Conservation (phyloP, 2,888 invertebrate genomes). For the Lamellibrachia satsuma region DNA sequence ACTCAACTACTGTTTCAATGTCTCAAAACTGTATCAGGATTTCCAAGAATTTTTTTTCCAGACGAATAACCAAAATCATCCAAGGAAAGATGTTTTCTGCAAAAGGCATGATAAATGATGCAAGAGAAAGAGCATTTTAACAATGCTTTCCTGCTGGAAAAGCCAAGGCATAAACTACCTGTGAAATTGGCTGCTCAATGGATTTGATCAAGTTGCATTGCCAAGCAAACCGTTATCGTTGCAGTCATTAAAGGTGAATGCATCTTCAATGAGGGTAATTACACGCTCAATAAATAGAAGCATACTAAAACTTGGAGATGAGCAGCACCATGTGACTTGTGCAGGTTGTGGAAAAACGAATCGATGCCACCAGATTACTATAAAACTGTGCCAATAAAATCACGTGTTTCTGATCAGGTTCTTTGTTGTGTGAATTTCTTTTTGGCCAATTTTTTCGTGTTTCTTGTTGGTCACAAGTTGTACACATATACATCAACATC, state of each 20-base stretch:
- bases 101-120: neutral
- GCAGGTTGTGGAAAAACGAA: neutral
- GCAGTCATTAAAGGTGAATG: neutral
- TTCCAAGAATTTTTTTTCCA: neutral
- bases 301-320: neutral
- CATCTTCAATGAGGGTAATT: neutral
- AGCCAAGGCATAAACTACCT: neutral
- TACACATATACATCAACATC: too few species aligned
- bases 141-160: neutral
- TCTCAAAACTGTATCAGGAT: neutral
- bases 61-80: neutral
- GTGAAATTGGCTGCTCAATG: slow-evolving; percentile 6
- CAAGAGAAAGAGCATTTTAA: neutral
- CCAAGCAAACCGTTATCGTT: slow-evolving; percentile 17
- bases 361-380: neutral
- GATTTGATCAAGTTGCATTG: slow-evolving; percentile 7
- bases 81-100: neutral
- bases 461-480: too few species aligned
- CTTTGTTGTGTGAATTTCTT: too few species aligned
- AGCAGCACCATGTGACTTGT: neutral
- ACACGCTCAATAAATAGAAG: neutral
- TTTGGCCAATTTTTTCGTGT: too few species aligned
- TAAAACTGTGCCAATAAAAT: neutral
- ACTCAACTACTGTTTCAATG: neutral
- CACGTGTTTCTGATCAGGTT: neutral